A percentile compares a stretch with the other conserved stretches of the same genome.
Evolutionary conservation across 35 echinoderm and acorn worm genomes (phyloP).

Genomic region (Ptychodera flava): DNA sequence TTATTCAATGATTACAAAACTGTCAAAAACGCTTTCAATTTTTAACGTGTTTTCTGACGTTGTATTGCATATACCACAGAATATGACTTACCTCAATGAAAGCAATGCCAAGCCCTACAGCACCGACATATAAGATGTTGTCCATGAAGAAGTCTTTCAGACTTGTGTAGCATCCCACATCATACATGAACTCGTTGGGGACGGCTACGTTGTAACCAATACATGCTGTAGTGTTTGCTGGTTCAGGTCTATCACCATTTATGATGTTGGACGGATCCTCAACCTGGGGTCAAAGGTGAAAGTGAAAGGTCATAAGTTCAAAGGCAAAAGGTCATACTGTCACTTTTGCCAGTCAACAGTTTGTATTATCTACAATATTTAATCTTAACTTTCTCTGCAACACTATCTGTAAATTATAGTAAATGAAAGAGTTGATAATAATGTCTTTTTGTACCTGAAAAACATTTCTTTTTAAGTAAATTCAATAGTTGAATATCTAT

Average conservation of each 20-base stretch:
- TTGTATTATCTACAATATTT: background rate
- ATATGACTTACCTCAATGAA: conserved; percentile 66
- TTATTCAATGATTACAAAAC: too few species aligned
- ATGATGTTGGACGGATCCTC: background rate
- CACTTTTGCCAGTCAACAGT: background rate
- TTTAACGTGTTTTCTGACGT: too few species aligned
- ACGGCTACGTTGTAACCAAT: background rate
- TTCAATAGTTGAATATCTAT: too few species aligned
- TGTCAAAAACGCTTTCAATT: too few species aligned
- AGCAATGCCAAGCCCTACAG: conserved; percentile 41
- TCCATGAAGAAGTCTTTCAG: conserved; percentile 34
- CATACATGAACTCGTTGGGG: background rate
- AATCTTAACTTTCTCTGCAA: too few species aligned
- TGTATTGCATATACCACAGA: too few species aligned
- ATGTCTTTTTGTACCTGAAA: too few species aligned
- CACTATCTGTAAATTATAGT: too few species aligned
- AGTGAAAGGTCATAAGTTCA: background rate
- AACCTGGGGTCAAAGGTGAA: too few species aligned
- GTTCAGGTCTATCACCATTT: background rate
- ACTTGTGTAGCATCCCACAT: conserved; percentile 31
- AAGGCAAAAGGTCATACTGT: background rate
- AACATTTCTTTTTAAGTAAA: too few species aligned
- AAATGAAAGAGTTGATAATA: too few species aligned
- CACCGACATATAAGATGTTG: conserved; percentile 49
- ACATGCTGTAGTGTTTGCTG: background rate